These are phyloP conservation scores for Willowsia nigromaculata DNA, from an alignment of 2,888 invertebrate species.

Conservation along the genomic window DNA sequence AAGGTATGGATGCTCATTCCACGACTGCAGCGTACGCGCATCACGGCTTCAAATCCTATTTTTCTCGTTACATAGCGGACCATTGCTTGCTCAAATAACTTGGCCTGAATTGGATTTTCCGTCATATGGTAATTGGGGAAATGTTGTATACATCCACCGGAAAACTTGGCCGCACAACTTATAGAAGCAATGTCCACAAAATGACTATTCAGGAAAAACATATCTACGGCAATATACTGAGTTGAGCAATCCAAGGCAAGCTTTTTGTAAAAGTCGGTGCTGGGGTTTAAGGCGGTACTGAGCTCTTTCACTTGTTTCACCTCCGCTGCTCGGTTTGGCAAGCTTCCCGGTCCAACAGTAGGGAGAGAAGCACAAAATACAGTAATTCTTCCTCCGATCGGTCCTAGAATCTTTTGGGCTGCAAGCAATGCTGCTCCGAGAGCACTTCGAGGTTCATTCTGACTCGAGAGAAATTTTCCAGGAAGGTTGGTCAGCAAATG, in stretches of 20 bases:
- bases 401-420: constrained; percentile 92
- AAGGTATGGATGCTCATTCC: constrained; percentile 98
- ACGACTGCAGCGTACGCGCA: constrained; percentile 96
- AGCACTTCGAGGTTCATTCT: constrained; percentile 88
- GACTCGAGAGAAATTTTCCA: constrained; percentile 84
- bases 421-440: constrained; percentile 96
- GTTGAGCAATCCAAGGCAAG: constrained; percentile 97
- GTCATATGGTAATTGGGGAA: constrained; percentile 86
- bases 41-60: constrained; percentile 99
- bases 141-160: constrained; percentile 95
- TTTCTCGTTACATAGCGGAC: constrained; percentile 95
- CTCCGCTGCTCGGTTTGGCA: constrained; percentile 85
- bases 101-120: constrained; percentile 85
- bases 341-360: constrained; percentile 92
- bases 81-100: constrained; percentile 88
- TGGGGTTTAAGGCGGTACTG: constrained; percentile 93
- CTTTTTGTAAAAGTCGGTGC: constrained; percentile 98
- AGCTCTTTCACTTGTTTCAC: constrained; percentile 91
- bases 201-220: constrained; percentile 95
- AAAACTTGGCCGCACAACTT: constrained; percentile 96
- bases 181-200: constrained; percentile 97
- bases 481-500: constrained; percentile 91
- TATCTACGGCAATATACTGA: constrained; percentile 96
- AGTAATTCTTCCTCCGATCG: constrained; percentile 96
- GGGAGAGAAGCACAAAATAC: constrained; percentile 90